Conservation (phyloP, 2,888 invertebrate genomes). For the Tuta absoluta region DNA sequence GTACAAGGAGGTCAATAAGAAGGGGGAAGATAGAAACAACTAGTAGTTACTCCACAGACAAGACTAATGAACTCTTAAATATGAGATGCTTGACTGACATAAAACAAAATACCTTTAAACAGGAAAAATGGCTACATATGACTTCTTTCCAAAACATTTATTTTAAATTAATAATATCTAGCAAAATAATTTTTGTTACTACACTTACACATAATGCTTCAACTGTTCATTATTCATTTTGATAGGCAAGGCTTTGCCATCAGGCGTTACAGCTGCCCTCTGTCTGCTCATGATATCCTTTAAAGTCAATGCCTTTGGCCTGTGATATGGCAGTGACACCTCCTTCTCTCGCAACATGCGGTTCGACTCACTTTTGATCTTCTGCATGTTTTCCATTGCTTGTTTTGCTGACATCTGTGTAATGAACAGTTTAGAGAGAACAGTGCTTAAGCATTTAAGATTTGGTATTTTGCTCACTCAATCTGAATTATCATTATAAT, state of each 20-base stretch:
- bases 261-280: conserved; percentile 58
- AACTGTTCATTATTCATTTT: conserved; percentile 87
- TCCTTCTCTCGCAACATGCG: conserved; percentile 88
- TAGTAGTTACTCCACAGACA: too few relatives aligned
- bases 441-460: too few relatives aligned
- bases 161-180: too few relatives aligned
- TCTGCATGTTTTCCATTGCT: conserved; percentile 85
- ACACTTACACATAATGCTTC: conserved; percentile 84
- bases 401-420: conserved; percentile 84
- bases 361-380: conserved; percentile 92
- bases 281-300: conserved; percentile 87
- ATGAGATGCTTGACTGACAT: too few relatives aligned
- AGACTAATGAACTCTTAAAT: too few relatives aligned
- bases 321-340: conserved; percentile 91
- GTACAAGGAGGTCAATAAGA: too few relatives aligned
- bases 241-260: conserved; percentile 71
- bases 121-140: too few relatives aligned
- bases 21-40: too few relatives aligned
- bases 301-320: conserved; percentile 88
- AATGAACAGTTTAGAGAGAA: background rate
- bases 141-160: too few relatives aligned
- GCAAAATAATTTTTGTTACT: background rate
- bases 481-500: too few relatives aligned
- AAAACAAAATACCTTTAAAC: too few relatives aligned
- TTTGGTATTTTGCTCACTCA: too few relatives aligned